These are phyloP conservation scores for Euzetes globulus DNA, from an alignment of 2,888 invertebrate genomes.

Conservation along the genomic window DNA sequence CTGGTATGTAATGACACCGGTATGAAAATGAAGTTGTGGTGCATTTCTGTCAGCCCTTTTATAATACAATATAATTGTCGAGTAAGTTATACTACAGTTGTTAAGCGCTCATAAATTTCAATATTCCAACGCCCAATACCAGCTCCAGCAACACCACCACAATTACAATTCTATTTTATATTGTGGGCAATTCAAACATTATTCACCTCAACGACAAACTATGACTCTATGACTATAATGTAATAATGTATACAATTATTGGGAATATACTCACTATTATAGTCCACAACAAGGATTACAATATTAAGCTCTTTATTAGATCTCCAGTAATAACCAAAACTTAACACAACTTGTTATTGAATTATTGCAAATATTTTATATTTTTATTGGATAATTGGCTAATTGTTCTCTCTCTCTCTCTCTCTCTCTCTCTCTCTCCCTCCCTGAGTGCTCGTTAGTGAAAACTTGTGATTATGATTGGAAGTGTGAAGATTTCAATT, in stretches of 20 bases:
- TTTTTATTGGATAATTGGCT: conserved; percentile 19
- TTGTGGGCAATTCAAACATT: conserved; percentile 25
- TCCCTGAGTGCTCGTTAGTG: neutral
- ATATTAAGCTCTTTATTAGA: conserved; percentile 29
- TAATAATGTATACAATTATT: conserved; percentile 2
- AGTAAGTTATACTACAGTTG: conserved; percentile 14
- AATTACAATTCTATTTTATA: conserved; percentile 23
- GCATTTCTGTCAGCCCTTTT: conserved; percentile 12
- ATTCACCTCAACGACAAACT: neutral
- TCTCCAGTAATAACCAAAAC: neutral
- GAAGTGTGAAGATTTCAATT: too few species aligned
- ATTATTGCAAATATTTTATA: conserved; percentile 13
- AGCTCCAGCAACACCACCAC: neutral
- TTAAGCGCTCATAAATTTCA: conserved; percentile 27
- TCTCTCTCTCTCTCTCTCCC: neutral
- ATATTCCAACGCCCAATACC: conserved; percentile 23
- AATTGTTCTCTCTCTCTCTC: conserved; percentile 7
- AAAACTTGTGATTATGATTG: too few species aligned
- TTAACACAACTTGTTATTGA: neutral
- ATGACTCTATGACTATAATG: conserved; percentile 12
- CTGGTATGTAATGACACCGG: neutral
- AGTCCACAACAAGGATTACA: conserved; percentile 12
- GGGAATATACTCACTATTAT: too few species aligned
- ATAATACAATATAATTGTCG: conserved; percentile 29
- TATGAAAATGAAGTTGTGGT: neutral